Evolutionary conservation across 2,113 vertebrate species (phyloP).

Genomic region (Anhinga rufa): DNA sequence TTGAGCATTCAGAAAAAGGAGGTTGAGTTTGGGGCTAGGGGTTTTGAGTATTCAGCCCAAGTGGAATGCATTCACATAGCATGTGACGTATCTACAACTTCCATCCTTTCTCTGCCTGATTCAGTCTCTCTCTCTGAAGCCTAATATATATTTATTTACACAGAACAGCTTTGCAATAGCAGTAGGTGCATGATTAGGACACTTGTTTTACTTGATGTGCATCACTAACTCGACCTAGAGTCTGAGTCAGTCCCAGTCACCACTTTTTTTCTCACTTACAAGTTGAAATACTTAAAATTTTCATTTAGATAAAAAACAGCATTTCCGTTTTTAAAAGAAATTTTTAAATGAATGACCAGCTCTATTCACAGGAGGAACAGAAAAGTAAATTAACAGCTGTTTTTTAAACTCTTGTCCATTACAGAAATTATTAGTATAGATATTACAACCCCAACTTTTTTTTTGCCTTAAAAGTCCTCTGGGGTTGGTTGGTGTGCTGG

Average conservation of each 20-base stretch:
- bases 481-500: not conserved
- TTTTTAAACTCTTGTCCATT: not conserved
- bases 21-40: not conserved
- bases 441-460: not conserved
- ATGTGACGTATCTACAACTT: not conserved
- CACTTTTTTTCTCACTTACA: not conserved
- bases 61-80: not conserved
- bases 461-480: not conserved
- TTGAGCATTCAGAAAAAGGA: not conserved
- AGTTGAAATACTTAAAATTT: not conserved
- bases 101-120: not conserved
- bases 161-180: not conserved
- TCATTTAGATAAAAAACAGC: not conserved
- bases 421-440: not conserved
- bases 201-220: not conserved
- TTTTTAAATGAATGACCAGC: not conserved
- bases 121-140: not conserved
- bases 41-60: not conserved
- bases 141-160: not conserved
- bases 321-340: not conserved
- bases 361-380: not conserved
- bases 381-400: not conserved
- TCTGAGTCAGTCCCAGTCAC: not conserved
- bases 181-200: not conserved
- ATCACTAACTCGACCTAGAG: not conserved